Evolutionary conservation across 1,140 invertebrate genomes (phyloP).

Genomic region (Brachionus rotundiformis): DNA sequence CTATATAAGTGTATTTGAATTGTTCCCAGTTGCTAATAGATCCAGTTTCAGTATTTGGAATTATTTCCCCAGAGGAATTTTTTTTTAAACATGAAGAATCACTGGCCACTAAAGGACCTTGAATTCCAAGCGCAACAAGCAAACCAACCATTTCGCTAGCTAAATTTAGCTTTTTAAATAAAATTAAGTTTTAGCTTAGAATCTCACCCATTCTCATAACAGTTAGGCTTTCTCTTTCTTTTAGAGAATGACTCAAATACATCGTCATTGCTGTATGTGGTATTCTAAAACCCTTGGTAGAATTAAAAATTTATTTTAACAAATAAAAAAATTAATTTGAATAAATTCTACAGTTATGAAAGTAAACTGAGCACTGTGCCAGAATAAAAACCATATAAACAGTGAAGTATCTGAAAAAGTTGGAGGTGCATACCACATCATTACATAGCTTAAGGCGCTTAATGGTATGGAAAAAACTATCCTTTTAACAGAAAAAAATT

Average conservation of each 20-base stretch:
- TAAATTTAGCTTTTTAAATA: background rate
- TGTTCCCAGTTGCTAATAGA: background rate
- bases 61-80: background rate
- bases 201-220: conserved; percentile 29
- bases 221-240: conserved; percentile 31
- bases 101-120: background rate
- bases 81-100: conserved; percentile 8
- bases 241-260: conserved; percentile 23
- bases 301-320: background rate
- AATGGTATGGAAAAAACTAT: conserved; percentile 23
- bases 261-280: conserved; percentile 49
- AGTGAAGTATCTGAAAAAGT: conserved; percentile 24
- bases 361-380: conserved; percentile 39
- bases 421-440: conserved; percentile 48
- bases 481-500: background rate
- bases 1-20: conserved; percentile 32
- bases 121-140: conserved; percentile 33
- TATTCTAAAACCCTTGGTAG: conserved; percentile 16
- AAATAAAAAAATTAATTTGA: background rate
- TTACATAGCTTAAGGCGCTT: conserved; percentile 38
- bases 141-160: conserved; percentile 48
- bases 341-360: conserved; percentile 8
- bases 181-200: background rate
- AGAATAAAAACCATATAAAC: conserved; percentile 28
- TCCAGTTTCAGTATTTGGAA: background rate